These are phyloP conservation scores for Pelochelys cantorii DNA, from an alignment of 2,797 vertebrate species.

Conservation along the genomic window DNA sequence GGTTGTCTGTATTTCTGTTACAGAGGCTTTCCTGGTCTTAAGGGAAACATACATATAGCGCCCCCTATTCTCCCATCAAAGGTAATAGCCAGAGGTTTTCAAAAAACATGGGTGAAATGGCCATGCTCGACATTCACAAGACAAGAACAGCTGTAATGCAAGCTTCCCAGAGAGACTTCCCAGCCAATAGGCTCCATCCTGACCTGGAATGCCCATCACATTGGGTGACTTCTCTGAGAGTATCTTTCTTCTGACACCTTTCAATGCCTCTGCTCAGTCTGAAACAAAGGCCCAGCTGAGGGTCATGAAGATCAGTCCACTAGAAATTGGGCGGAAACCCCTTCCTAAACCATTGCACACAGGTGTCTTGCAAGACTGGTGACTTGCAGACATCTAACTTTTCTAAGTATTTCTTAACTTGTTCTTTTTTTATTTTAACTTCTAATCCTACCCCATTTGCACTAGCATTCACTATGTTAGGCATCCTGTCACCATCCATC, in stretches of 20 bases:
- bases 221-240: not conserved
- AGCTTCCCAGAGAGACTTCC: not conserved
- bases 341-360: not conserved
- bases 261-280: not conserved
- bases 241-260: not conserved
- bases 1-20: not conserved
- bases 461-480: no score
- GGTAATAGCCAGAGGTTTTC: not conserved
- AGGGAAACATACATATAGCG: not conserved
- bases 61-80: rapidly evolving
- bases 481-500: no score
- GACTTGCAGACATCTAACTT: no score
- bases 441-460: no score
- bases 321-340: not conserved
- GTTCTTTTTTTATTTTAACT: no score
- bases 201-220: not conserved
- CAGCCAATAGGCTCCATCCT: not conserved
- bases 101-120: not conserved
- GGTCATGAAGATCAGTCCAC: not conserved
- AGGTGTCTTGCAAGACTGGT: not conserved
- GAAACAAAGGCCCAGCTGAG: not conserved
- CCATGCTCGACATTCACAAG: not conserved
- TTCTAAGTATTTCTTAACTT: no score
- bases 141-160: not conserved
- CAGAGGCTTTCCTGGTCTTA: not conserved